A percentile compares a stretch with the other conserved stretches of the same genome.
Evolutionary conservation across 2,797 vertebrate genomes (phyloP).

Genomic region (Tiaroga cobitis): DNA sequence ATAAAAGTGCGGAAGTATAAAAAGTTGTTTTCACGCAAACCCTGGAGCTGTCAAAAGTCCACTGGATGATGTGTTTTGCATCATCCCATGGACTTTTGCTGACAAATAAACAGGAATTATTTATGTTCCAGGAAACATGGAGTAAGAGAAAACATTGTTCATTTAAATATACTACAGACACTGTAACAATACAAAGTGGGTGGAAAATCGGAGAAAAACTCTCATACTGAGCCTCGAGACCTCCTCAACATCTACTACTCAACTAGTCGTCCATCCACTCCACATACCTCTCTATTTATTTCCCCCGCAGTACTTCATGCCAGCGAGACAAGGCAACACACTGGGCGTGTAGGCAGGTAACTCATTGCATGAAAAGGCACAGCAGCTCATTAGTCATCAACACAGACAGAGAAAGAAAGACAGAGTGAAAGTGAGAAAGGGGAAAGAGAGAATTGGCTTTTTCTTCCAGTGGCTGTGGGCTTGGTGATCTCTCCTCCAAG

Average conservation of each 20-base stretch:
- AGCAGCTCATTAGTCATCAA: constrained; percentile 50
- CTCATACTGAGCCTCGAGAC: constrained; percentile 6
- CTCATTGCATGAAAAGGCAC: constrained; percentile 51
- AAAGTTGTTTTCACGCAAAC: no score
- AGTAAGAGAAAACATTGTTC: no score
- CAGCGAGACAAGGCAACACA: constrained; percentile 52
- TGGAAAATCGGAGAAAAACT: neutral
- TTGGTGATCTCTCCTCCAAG: constrained; percentile 50
- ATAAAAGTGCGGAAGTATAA: no score
- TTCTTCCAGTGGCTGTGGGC: constrained; percentile 49
- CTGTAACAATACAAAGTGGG: no score
- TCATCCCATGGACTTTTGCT: no score
- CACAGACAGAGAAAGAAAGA: constrained; percentile 29
- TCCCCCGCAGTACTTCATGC: constrained; percentile 21
- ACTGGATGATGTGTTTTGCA: no score
- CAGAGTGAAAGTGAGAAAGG: constrained; percentile 5
- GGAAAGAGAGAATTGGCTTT: constrained; percentile 45
- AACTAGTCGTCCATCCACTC: constrained; percentile 6
- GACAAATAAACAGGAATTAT: no score
- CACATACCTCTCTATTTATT: constrained; percentile 9
- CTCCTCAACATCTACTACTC: constrained; percentile 12
- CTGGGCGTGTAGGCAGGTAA: constrained; percentile 58
- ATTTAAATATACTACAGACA: no score
- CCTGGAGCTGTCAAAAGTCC: no score
- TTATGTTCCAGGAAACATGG: no score